These are phyloP conservation scores for Trissoscelio sp. DNA, from an alignment of 2,888 invertebrate genomes.

Conservation along the genomic window DNA sequence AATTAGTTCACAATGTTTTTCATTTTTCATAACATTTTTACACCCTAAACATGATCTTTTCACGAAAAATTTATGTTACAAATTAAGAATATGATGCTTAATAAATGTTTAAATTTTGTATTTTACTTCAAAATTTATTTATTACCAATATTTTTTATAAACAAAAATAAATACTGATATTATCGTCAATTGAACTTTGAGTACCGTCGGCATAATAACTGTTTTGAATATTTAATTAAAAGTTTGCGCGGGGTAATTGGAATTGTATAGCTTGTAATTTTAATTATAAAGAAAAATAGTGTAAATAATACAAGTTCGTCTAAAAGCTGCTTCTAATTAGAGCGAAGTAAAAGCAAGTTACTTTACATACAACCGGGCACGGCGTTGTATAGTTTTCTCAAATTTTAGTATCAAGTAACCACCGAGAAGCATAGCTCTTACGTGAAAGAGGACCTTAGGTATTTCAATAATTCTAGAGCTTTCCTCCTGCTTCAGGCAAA, in stretches of 20 bases:
- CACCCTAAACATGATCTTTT: no score
- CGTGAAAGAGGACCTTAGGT: slow-evolving; percentile 56
- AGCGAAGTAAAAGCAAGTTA: slow-evolving; percentile 31
- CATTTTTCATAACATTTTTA: no score
- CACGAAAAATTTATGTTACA: no score
- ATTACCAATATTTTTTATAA: no score
- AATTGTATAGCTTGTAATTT: slow-evolving; percentile 25
- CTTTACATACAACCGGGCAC: slow-evolving; percentile 5
- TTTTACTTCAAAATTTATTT: no score
- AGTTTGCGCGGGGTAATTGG: not conserved
- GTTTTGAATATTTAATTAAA: not conserved
- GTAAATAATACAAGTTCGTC: slow-evolving; percentile 16
- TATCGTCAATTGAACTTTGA: not conserved
- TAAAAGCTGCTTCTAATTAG: slow-evolving; percentile 53
- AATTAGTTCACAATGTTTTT: slow-evolving; percentile 7
- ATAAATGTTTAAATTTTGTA: no score
- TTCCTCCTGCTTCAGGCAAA: slow-evolving; percentile 47
- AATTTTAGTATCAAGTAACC: slow-evolving; percentile 59
- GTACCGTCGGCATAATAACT: not conserved
- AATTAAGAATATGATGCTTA: no score
- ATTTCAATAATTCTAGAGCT: slow-evolving; percentile 63
- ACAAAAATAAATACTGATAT: no score
- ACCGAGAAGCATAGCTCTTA: slow-evolving; percentile 37
- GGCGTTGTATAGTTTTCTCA: slow-evolving; percentile 38
- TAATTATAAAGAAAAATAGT: slow-evolving; percentile 18